Conservation (phyloP, 1,140 invertebrate genomes). For the Papilio machaon region DNA sequence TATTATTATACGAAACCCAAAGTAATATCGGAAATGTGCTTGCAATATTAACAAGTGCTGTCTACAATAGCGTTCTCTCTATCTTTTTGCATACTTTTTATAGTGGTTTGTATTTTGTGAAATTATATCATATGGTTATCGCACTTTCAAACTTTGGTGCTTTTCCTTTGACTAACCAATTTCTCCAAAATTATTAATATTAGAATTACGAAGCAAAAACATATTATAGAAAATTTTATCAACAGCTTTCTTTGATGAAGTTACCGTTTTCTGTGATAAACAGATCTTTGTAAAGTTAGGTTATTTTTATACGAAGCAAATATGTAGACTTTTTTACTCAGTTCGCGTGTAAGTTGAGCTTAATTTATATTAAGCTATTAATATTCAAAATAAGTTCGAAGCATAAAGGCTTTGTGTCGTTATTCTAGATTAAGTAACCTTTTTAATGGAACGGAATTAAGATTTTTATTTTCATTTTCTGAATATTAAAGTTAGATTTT, state of each 20-base stretch:
- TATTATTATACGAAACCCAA: not conserved
- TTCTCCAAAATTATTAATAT: too few relatives aligned
- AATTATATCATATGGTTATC: too few relatives aligned
- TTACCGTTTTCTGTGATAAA: too few relatives aligned
- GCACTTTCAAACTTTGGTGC: too few relatives aligned
- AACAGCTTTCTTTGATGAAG: too few relatives aligned
- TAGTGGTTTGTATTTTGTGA: too few relatives aligned
- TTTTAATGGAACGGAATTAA: not conserved
- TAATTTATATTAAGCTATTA: not conserved
- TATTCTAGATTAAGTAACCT: not conserved
- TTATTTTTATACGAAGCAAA: not conserved
- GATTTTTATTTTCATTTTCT: not conserved
- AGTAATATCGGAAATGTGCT: not conserved
- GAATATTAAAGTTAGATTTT: not conserved
- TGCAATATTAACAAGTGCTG: not conserved
- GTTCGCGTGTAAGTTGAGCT: not conserved
- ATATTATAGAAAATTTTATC: too few relatives aligned
- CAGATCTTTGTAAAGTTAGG: too few relatives aligned
- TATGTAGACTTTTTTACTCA: not conserved
- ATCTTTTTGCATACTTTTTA: not conserved
- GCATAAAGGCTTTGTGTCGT: constrained; percentile 15
- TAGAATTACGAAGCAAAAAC: too few relatives aligned
- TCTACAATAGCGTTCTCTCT: not conserved
- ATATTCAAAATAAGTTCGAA: constrained; percentile 16
- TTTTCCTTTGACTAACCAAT: too few relatives aligned